Conservation (phyloP, 1,140 invertebrate species). For the Zaprionus lachaisei region DNA sequence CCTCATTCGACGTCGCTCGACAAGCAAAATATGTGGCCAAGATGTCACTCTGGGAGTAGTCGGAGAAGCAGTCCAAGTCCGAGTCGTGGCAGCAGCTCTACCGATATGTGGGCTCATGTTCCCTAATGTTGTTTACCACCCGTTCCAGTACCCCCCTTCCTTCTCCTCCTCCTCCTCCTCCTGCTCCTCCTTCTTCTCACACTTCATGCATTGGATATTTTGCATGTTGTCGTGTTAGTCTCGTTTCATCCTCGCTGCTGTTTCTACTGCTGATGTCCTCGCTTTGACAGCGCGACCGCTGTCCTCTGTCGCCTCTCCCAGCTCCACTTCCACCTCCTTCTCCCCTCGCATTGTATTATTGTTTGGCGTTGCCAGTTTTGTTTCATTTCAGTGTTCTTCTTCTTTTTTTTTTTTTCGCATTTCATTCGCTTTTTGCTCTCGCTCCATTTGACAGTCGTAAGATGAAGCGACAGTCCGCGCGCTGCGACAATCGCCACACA, state of each 20-base stretch:
- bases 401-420: conserved; percentile 42
- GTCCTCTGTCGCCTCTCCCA: conserved; percentile 11
- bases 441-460: conserved; percentile 59
- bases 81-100: conserved; percentile 15
- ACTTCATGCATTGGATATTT: conserved; percentile 62
- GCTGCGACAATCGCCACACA: conserved; percentile 71
- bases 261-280: conserved; percentile 58
- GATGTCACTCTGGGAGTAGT: conserved; percentile 58
- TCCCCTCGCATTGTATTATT: conserved; percentile 57
- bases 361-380: conserved; percentile 55
- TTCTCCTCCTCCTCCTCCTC: too few relatives aligned
- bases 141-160: neutral
- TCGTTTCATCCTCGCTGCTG: conserved; percentile 62
- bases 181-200: conserved; percentile 7
- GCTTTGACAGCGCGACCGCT: conserved; percentile 67
- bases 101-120: conserved; percentile 56
- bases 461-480: conserved; percentile 72
- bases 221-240: conserved; percentile 65
- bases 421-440: conserved; percentile 38
- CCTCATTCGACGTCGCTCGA: conserved; percentile 67
- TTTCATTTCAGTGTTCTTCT: conserved; percentile 13
- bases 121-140: conserved; percentile 42
- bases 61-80: conserved; percentile 18
- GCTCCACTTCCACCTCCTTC: conserved; percentile 15
- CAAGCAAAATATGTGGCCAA: conserved; percentile 83